Percentiles rank a stretch among this genome's conserved stretches.
Conservation (phyloP, 2,113 vertebrate genomes). For the Zosterops japonicus region DNA sequence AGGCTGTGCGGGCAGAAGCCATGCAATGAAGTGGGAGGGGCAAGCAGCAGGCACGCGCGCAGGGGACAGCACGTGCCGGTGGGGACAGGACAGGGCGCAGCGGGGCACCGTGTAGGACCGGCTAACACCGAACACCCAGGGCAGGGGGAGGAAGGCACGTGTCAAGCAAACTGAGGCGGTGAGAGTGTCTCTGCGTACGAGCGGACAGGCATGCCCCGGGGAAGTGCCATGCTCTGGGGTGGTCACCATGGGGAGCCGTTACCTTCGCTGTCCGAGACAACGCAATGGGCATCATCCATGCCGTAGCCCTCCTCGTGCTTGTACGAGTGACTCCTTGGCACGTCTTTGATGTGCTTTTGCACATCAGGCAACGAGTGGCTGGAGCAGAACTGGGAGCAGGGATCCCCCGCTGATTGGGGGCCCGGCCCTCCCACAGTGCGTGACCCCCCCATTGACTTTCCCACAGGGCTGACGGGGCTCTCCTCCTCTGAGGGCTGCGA, state of each 20-base stretch:
- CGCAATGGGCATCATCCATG: conserved; percentile 96
- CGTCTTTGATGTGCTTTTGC: conserved; percentile 94
- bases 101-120: conserved; percentile 57
- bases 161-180: conserved; percentile 67
- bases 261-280: conserved; percentile 99
- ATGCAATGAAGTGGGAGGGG: conserved; percentile 81
- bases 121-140: conserved; percentile 57
- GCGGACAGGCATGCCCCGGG: conserved; percentile 32
- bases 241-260: conserved; percentile 87
- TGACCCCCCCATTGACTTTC: conserved; percentile 84
- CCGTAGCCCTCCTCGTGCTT: conserved; percentile 96
- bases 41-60: conserved; percentile 69
- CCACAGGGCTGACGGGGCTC: conserved; percentile 91
- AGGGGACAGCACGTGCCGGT: conserved; percentile 50
- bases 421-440: conserved; percentile 78
- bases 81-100: conserved; percentile 59
- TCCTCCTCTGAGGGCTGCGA: conserved; percentile 95
- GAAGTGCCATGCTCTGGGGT: conserved; percentile 69
- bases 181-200: conserved; percentile 62
- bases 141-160: conserved; percentile 70
- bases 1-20: conserved; percentile 77
- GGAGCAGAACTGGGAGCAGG: conserved; percentile 93
- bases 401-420: conserved; percentile 77
- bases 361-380: conserved; percentile 99
- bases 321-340: conserved; percentile 92